Conservation (phyloP, 35 echinoderm and acorn worm genomes). For the Lytechinus variegatus region DNA sequence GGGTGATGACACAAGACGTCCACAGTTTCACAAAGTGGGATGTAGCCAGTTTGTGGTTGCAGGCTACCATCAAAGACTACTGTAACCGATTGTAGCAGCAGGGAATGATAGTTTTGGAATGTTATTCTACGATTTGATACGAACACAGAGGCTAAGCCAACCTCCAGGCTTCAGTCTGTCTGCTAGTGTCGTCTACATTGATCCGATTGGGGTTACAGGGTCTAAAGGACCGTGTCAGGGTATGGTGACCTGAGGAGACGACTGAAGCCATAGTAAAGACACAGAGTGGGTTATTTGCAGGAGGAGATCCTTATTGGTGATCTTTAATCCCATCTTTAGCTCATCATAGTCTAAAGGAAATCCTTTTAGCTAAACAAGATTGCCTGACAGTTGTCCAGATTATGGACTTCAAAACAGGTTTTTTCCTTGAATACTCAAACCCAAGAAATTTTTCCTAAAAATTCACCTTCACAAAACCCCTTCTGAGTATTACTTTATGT, state of each 20-base stretch:
- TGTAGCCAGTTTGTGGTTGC: not conserved
- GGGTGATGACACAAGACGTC: slow-evolving; percentile 8
- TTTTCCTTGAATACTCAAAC: too few species aligned
- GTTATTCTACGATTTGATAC: slow-evolving; percentile 4
- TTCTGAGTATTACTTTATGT: not conserved
- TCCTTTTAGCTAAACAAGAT: not conserved
- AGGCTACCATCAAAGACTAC: not conserved
- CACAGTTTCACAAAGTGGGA: not conserved
- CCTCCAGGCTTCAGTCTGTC: not conserved
- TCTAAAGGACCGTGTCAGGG: not conserved
- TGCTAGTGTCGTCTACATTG: not conserved
- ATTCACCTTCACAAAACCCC: not conserved
- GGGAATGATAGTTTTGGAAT: slow-evolving; percentile 18
- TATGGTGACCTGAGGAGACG: not conserved
- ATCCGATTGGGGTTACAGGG: not conserved
- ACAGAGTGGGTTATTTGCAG: not conserved
- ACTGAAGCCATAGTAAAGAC: not conserved
- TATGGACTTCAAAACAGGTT: not conserved
- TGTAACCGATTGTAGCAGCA: not conserved
- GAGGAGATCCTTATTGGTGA: not conserved
- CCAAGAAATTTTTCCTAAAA: not conserved
- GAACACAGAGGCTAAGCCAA: not conserved
- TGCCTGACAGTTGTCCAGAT: not conserved
- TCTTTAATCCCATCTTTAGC: not conserved
- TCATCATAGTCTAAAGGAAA: not conserved